A percentile compares a stretch with the other conserved stretches of the same genome.
Conservation (phyloP, 2,888 invertebrate genomes). For the Physocephala rufipes region DNA sequence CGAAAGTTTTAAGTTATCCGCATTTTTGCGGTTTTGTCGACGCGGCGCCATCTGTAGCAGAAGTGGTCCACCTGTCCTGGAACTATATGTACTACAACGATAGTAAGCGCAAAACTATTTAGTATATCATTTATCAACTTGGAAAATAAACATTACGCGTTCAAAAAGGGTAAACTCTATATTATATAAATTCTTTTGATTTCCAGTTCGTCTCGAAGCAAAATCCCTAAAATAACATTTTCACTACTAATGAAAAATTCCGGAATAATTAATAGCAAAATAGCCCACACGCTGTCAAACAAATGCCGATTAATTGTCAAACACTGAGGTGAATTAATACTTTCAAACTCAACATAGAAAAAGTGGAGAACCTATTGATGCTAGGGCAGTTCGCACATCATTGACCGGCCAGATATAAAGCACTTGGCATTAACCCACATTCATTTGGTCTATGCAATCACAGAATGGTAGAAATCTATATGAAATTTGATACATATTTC, state of each 20-base stretch:
- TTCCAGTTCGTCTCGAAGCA: no score
- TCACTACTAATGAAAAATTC: neutral
- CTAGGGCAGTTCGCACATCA: no score
- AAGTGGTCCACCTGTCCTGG: neutral
- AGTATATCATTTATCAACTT: slow-evolving; percentile 15
- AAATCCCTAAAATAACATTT: no score
- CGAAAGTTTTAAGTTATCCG: slow-evolving; percentile 19
- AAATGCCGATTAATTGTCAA: slow-evolving; percentile 24
- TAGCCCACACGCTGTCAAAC: slow-evolving; percentile 14
- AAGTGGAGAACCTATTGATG: neutral
- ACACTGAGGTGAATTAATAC: neutral
- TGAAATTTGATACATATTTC: no score
- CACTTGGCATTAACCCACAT: no score
- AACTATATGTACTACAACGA: no score
- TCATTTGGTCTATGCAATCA: no score
- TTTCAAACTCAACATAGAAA: neutral
- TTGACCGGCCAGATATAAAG: no score
- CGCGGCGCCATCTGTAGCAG: slow-evolving; percentile 18
- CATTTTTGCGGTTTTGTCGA: slow-evolving; percentile 11
- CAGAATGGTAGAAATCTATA: no score
- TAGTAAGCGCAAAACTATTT: neutral
- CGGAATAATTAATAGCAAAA: slow-evolving; percentile 5
- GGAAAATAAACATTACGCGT: slow-evolving; percentile 9
- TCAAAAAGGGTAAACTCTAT: neutral
- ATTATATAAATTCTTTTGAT: no score